Evolutionary conservation across 2,113 vertebrate species (phyloP).

Genomic region (Tetrao urogallus): DNA sequence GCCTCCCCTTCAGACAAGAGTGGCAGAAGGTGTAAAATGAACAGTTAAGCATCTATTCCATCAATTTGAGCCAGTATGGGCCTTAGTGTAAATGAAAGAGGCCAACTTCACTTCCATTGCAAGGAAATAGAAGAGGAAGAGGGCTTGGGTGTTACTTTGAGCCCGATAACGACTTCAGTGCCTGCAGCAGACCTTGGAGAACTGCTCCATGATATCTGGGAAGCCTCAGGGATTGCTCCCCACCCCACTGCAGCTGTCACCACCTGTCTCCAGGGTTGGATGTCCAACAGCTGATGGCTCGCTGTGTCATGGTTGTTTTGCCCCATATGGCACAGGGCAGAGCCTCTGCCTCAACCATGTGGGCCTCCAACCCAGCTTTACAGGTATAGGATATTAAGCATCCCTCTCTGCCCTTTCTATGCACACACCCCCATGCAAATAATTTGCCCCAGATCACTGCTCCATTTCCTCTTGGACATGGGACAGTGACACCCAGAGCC

Average conservation of each 20-base stretch:
- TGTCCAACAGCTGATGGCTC: not conserved
- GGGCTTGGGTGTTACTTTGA: not conserved
- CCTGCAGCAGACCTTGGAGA: not conserved
- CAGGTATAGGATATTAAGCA: not conserved
- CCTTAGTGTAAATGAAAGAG: constrained; percentile 30
- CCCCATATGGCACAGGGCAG: not conserved
- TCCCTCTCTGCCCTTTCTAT: not conserved
- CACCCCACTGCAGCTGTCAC: not conserved
- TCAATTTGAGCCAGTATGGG: constrained; percentile 9
- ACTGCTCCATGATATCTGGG: not conserved
- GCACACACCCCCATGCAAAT: not conserved
- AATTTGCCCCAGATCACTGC: not conserved
- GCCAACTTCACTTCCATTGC: not conserved
- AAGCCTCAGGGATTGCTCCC: accelerated
- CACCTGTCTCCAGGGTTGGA: not conserved
- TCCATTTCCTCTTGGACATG: not conserved
- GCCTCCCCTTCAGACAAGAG: constrained; percentile 2
- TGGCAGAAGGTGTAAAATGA: constrained; percentile 18
- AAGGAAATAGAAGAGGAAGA: not conserved
- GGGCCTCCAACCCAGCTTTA: not conserved
- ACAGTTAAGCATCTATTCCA: constrained; percentile 40
- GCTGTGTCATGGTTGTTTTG: not conserved
- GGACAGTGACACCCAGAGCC: accelerated
- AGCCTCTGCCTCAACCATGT: not conserved
- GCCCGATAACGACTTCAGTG: not conserved